Conservation (phyloP, 2,888 invertebrate species). For the Melikaiella ostensackeni region DNA sequence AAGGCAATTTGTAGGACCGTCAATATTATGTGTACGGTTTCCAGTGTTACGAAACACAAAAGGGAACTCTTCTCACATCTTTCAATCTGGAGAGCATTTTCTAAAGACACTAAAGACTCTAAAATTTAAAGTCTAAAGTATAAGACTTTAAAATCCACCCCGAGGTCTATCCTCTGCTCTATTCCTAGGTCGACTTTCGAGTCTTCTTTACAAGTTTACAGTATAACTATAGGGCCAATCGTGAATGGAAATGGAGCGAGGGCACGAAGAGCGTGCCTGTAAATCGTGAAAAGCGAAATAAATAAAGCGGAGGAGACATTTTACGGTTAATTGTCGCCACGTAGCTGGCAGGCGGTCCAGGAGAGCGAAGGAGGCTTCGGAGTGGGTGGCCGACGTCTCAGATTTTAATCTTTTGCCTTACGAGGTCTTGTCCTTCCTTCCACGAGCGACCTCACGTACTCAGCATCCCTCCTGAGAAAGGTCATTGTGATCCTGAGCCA, state of each 20-base stretch:
- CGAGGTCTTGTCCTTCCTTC: constrained; percentile 66
- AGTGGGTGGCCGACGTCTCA: constrained; percentile 72
- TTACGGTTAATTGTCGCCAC: constrained; percentile 73
- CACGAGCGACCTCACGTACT: constrained; percentile 54
- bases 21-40: constrained; percentile 32
- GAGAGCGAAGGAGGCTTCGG: constrained; percentile 57
- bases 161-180: background rate
- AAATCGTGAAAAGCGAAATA: constrained; percentile 59
- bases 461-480: constrained; percentile 53
- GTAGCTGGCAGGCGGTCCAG: constrained; percentile 56
- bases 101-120: constrained; percentile 10
- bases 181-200: constrained; percentile 16
- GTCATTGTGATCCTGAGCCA: constrained; percentile 2
- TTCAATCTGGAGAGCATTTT: background rate
- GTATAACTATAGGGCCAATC: background rate
- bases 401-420: constrained; percentile 72
- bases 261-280: constrained; percentile 9
- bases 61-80: constrained; percentile 17
- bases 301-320: constrained; percentile 65
- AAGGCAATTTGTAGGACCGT: constrained; percentile 25
- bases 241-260: constrained; percentile 34
- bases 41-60: constrained; percentile 28
- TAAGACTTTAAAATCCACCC: background rate
- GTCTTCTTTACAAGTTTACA: background rate
- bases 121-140: background rate